Conservation (phyloP, 2,888 invertebrate genomes). For the Dryococelus australis region DNA sequence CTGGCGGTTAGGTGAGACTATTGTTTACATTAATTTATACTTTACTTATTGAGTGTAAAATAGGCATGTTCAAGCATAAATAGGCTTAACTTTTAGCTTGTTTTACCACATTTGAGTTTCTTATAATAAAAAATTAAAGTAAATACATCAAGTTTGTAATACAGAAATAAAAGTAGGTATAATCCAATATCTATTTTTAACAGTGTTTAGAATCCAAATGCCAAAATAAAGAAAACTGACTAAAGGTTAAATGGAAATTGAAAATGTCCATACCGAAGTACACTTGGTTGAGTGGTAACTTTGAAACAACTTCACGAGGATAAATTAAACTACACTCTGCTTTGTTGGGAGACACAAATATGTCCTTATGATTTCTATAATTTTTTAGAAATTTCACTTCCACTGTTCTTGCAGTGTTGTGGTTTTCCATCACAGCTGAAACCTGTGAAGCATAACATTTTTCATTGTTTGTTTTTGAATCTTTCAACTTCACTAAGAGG, state of each 20-base stretch:
- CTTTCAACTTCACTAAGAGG: neutral
- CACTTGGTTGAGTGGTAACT: neutral
- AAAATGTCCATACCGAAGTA: neutral
- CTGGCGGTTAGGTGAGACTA: too few species aligned
- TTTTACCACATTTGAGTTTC: too few species aligned
- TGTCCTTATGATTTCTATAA: neutral
- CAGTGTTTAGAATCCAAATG: too few species aligned
- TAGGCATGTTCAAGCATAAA: too few species aligned
- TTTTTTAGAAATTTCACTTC: conserved; percentile 24
- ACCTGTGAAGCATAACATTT: neutral
- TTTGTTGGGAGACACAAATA: conserved; percentile 3
- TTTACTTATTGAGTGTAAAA: too few species aligned
- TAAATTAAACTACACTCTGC: neutral
- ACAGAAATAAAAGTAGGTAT: too few species aligned
- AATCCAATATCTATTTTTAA: too few species aligned
- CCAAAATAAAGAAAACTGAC: neutral
- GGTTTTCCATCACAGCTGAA: neutral
- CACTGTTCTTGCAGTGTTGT: conserved; percentile 13
- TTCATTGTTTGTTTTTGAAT: neutral
- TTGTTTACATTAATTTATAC: too few species aligned
- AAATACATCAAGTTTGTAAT: too few species aligned
- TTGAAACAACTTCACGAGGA: neutral
- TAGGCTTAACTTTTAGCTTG: too few species aligned
- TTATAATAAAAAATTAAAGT: too few species aligned
- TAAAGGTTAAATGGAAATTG: neutral